Conservation (phyloP, 2,113 vertebrate species). For the Zosterops lateralis region DNA sequence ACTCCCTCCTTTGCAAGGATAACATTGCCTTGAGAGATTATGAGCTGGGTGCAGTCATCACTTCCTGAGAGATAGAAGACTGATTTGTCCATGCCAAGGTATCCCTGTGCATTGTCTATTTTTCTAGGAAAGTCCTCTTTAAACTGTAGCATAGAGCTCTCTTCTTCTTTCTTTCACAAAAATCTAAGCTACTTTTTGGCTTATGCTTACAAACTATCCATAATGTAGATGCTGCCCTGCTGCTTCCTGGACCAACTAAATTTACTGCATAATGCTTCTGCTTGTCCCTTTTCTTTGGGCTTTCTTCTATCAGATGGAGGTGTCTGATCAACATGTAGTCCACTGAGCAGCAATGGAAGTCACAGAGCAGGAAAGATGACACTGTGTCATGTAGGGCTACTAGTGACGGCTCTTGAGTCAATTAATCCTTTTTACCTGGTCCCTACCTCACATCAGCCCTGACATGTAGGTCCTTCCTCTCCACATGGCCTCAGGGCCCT, state of each 20-base stretch:
- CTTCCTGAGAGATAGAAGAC: not conserved
- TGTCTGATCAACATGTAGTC: not conserved
- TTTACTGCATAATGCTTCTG: not conserved
- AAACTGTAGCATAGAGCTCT: not conserved
- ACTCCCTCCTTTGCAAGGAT: not conserved
- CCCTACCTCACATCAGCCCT: not conserved
- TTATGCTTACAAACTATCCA: not conserved
- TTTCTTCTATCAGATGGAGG: not conserved
- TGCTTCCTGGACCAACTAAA: not conserved
- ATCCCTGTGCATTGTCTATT: not conserved
- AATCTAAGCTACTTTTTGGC: not conserved
- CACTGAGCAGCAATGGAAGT: not conserved
- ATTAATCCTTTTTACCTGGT: not conserved
- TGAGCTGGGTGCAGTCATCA: not conserved
- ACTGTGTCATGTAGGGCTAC: fast-evolving
- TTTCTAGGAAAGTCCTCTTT: not conserved
- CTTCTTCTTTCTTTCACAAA: not conserved
- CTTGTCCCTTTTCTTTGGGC: not conserved
- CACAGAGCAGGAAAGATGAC: not conserved
- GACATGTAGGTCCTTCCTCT: not conserved
- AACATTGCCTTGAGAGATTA: not conserved
- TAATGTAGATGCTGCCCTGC: not conserved
- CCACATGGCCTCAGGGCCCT: fast-evolving
- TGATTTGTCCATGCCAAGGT: not conserved
- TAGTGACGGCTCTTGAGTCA: not conserved